Conservation (phyloP, 2,888 invertebrate species). For the Opisthograptis luteolata region DNA sequence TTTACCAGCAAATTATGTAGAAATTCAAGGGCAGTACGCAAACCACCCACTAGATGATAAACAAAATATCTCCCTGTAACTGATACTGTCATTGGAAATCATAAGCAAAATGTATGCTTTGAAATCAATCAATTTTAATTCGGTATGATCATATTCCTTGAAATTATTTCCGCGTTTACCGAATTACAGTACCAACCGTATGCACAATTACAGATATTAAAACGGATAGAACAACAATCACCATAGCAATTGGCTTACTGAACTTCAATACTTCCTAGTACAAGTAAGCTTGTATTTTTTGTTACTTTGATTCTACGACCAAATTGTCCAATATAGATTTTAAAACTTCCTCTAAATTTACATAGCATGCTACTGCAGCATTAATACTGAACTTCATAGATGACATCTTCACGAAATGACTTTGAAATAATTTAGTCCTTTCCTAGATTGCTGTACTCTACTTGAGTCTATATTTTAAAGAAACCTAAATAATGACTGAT, state of each 20-base stretch:
- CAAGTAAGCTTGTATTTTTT: too few species aligned
- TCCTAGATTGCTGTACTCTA: too few species aligned
- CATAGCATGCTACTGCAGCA: too few species aligned
- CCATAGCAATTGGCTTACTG: not conserved
- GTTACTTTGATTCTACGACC: too few species aligned
- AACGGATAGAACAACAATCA: constrained; percentile 1
- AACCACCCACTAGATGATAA: constrained; percentile 35
- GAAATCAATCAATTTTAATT: constrained; percentile 1
- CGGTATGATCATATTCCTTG: constrained; percentile 7
- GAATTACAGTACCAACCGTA: constrained; percentile 13
- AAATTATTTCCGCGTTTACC: constrained; percentile 28
- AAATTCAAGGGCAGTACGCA: constrained; percentile 27
- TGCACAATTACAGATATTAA: constrained; percentile 14
- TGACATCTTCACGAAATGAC: too few species aligned
- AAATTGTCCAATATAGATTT: too few species aligned
- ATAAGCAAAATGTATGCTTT: constrained; percentile 16
- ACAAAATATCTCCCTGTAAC: constrained; percentile 25
- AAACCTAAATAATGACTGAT: too few species aligned
- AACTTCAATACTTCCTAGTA: constrained; percentile 2
- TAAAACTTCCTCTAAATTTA: too few species aligned
- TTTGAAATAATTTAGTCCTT: too few species aligned
- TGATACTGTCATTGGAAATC: constrained; percentile 25
- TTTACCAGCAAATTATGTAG: constrained; percentile 7
- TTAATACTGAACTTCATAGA: too few species aligned
- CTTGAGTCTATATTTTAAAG: too few species aligned